A percentile compares a stretch with the other conserved stretches of the same genome.
Conservation (phyloP, 2,888 invertebrate genomes). For the Nipponacmea schrenckii region DNA sequence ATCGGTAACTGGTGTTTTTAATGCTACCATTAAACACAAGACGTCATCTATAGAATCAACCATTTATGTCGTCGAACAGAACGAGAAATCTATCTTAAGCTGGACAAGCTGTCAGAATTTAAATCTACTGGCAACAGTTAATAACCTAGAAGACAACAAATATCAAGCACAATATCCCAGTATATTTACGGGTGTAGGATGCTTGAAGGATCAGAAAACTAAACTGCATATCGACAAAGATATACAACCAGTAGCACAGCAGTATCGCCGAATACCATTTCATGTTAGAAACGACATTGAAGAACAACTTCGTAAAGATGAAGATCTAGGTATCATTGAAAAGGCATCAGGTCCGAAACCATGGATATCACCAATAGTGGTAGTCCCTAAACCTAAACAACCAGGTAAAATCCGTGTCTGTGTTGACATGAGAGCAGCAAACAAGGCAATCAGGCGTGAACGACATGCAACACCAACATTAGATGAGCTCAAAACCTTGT, state of each 20-base stretch:
- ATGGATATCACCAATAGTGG: constrained; percentile 26
- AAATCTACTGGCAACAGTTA: background rate
- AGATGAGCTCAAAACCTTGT: constrained; percentile 32
- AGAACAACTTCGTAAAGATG: constrained; percentile 16
- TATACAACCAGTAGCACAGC: constrained; percentile 29
- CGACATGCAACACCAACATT: constrained; percentile 29
- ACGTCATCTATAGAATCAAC: background rate
- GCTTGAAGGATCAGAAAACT: background rate
- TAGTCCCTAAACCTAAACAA: constrained; percentile 30
- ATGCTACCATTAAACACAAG: no score
- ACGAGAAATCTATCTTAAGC: background rate
- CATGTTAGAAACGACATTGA: constrained; percentile 26
- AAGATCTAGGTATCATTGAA: constrained; percentile 27
- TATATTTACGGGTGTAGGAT: background rate
- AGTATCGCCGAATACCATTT: constrained; percentile 36
- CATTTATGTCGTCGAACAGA: background rate
- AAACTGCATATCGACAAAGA: constrained; percentile 7
- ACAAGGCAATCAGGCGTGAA: constrained; percentile 31
- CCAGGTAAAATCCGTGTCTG: constrained; percentile 28
- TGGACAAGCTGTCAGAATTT: background rate
- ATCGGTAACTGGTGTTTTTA: no score
- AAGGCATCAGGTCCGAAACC: constrained; percentile 26
- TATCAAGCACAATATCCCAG: no score
- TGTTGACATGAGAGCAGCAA: constrained; percentile 33
- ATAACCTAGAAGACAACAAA: no score